Conservation (phyloP, 1,140 invertebrate genomes). For the Drosophila micromelanica region DNA sequence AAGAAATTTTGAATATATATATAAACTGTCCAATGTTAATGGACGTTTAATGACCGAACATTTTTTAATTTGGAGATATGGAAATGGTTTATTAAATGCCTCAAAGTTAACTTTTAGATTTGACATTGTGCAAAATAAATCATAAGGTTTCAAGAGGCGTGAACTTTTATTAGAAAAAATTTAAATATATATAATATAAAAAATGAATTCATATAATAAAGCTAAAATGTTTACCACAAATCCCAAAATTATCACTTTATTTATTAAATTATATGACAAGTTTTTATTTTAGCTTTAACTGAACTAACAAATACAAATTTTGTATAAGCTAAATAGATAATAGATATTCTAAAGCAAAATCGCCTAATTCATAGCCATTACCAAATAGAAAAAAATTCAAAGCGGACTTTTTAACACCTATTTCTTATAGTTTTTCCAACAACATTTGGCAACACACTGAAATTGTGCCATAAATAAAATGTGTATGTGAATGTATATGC, state of each 20-base stretch:
- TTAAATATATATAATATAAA: too few species aligned
- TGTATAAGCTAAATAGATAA: too few species aligned
- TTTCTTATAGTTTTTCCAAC: constrained; percentile 2
- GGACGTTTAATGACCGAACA: constrained; percentile 3
- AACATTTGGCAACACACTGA: constrained; percentile 4
- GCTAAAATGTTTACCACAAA: too few species aligned
- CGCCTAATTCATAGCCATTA: background rate
- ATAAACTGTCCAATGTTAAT: background rate
- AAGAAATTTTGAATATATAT: background rate
- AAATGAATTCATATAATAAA: too few species aligned
- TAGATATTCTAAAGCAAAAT: too few species aligned
- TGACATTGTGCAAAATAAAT: constrained; percentile 2
- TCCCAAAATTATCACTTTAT: too few species aligned
- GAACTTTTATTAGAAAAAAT: background rate
- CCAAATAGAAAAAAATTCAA: background rate
- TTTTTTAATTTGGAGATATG: background rate
- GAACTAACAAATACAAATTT: too few species aligned
- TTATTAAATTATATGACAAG: too few species aligned
- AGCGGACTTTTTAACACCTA: background rate
- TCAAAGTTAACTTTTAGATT: too few species aligned
- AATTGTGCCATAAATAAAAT: constrained; percentile 20
- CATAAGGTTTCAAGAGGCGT: background rate
- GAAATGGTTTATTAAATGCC: background rate
- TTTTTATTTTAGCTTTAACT: too few species aligned
- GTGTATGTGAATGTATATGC: background rate